A percentile compares a stretch with the other conserved stretches of the same genome.
These are phyloP conservation scores for Sandelia bainsii DNA, from an alignment of 2,797 vertebrate genomes.

Conservation along the genomic window DNA sequence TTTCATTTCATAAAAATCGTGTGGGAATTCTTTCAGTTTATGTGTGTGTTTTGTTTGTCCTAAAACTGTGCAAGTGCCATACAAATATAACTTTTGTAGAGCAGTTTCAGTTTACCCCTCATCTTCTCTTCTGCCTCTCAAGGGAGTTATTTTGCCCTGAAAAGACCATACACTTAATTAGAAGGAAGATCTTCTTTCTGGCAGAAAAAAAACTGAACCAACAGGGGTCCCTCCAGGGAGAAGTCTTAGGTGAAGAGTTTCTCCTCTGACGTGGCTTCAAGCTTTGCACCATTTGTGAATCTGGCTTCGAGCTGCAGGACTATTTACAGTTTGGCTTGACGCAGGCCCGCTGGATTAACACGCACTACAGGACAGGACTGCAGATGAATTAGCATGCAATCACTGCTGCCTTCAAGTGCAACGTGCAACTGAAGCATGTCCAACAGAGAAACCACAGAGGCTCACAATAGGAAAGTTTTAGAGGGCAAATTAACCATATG, in stretches of 20 bases:
- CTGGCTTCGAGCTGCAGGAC: slow-evolving; percentile 65
- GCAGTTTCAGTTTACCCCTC: slow-evolving; percentile 47
- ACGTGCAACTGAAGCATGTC: slow-evolving; percentile 66
- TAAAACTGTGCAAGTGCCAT: slow-evolving; percentile 3
- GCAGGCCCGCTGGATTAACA: slow-evolving; percentile 78
- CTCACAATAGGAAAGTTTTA: slow-evolving; percentile 69
- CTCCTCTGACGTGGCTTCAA: slow-evolving; percentile 59
- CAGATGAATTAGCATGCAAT: slow-evolving; percentile 77
- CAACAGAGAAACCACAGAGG: slow-evolving; percentile 66
- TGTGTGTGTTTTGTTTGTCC: slow-evolving; percentile 48
- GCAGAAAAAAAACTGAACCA: slow-evolving; percentile 20
- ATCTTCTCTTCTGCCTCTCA: slow-evolving; percentile 35
- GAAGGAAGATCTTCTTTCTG: slow-evolving; percentile 54
- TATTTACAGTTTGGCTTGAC: slow-evolving; percentile 80
- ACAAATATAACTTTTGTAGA: slow-evolving; percentile 64
- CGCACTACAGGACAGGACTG: slow-evolving; percentile 64
- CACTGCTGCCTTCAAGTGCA: slow-evolving; percentile 68
- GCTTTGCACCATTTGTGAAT: slow-evolving; percentile 46
- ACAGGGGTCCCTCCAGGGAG: slow-evolving; percentile 34
- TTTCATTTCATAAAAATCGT: slow-evolving; percentile 58
- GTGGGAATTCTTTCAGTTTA: slow-evolving; percentile 57
- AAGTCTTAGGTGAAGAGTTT: slow-evolving; percentile 34
- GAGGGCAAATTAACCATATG: slow-evolving; percentile 52
- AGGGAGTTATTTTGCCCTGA: slow-evolving; percentile 47
- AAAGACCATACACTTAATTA: slow-evolving; percentile 57